Evolutionary conservation across 2,113 vertebrate species (phyloP).

Genomic region (Dicentrarchus labrax): DNA sequence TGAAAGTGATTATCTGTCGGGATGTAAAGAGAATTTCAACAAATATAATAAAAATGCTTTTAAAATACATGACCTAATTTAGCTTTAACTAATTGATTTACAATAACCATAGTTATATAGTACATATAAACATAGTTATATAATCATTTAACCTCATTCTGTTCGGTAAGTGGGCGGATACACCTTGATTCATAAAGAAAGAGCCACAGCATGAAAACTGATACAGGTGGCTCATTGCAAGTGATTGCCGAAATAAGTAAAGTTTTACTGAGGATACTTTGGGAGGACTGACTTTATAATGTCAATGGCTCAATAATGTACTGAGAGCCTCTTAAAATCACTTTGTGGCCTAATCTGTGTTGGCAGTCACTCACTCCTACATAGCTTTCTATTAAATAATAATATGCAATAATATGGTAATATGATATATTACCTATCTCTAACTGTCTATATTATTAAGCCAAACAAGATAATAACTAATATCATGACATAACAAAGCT

Average conservation of each 20-base stretch:
- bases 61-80: too few relatives aligned
- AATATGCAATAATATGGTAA: background rate
- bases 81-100: background rate
- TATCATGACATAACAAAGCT: background rate
- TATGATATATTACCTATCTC: background rate
- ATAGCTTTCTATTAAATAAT: background rate
- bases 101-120: background rate
- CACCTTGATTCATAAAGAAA: background rate
- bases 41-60: too few relatives aligned
- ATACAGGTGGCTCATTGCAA: background rate
- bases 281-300: background rate
- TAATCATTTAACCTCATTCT: background rate
- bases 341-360: background rate
- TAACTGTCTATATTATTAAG: background rate
- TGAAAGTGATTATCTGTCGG: too few relatives aligned
- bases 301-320: background rate
- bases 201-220: background rate
- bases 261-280: background rate
- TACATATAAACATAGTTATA: background rate
- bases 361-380: background rate
- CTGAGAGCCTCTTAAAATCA: background rate
- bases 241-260: background rate
- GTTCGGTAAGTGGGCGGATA: background rate
- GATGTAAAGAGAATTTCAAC: too few relatives aligned
- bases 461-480: background rate